Conservation (phyloP, 2,888 invertebrate genomes). For the Crematogaster levior region DNA sequence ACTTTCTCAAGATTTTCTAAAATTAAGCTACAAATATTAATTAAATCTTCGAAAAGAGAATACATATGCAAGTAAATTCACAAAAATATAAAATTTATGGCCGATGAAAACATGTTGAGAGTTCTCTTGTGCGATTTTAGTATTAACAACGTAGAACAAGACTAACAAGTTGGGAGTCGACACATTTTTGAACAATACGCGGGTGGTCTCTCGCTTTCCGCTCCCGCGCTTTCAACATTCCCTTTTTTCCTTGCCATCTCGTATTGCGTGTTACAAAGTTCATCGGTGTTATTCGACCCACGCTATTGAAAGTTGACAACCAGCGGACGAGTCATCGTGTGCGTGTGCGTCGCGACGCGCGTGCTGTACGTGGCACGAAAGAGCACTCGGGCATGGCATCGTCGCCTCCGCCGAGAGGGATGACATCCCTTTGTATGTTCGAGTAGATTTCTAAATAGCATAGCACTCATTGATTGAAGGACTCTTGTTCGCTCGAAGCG, state of each 20-base stretch:
- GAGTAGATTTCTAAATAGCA: conserved; percentile 68
- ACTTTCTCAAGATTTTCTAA: background rate
- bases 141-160: background rate
- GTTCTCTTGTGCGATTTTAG: background rate
- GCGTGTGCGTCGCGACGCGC: conserved; percentile 42
- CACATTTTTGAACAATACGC: conserved; percentile 32
- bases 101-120: background rate
- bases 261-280: conserved; percentile 40
- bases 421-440: conserved; percentile 67
- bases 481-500: conserved; percentile 33
- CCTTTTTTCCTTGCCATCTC: background rate
- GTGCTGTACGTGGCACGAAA: conserved; percentile 48
- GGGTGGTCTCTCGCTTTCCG: background rate
- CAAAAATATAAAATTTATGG: background rate
- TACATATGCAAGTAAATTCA: background rate
- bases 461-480: conserved; percentile 34
- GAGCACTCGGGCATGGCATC: conserved; percentile 56
- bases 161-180: conserved; percentile 16
- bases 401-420: conserved; percentile 43
- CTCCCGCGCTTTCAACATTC: background rate
- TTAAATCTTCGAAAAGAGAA: background rate
- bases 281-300: conserved; percentile 26
- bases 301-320: conserved; percentile 44
- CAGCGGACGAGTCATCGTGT: background rate
- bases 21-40: conserved; percentile 1